Evolutionary conservation across 2,797 vertebrate species (phyloP).

Genomic region (Tiaroga cobitis): DNA sequence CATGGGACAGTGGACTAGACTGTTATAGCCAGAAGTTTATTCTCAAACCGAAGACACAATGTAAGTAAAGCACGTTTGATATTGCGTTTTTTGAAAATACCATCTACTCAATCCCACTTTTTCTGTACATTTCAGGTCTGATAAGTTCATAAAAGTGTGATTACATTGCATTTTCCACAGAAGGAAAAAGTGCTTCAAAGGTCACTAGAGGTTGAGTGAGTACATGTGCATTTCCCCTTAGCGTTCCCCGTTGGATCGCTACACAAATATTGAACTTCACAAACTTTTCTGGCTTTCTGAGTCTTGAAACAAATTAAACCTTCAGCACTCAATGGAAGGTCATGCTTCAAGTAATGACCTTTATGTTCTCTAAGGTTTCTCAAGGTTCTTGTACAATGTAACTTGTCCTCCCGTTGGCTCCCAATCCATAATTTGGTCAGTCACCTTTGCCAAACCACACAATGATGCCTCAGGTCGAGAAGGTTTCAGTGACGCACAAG

Average conservation of each 20-base stretch:
- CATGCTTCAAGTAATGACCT: neutral
- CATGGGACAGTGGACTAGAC: neutral
- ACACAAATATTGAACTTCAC: conserved; percentile 31
- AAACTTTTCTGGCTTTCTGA: neutral
- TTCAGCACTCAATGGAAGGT: neutral
- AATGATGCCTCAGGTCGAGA: neutral
- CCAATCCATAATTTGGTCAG: neutral
- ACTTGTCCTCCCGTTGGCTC: neutral
- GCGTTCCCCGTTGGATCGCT: neutral
- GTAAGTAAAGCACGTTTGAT: conserved; percentile 6
- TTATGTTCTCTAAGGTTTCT: neutral
- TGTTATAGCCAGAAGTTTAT: neutral
- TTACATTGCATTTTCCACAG: neutral
- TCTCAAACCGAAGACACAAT: neutral
- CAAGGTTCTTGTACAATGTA: neutral
- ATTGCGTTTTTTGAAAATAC: neutral
- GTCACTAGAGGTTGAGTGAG: conserved; percentile 29
- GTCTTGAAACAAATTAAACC: conserved; percentile 8
- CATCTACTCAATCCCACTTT: neutral
- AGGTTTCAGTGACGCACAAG: neutral
- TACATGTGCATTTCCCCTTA: neutral
- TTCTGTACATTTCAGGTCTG: neutral
- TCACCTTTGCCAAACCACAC: conserved; percentile 12
- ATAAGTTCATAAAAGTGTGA: conserved; percentile 23
- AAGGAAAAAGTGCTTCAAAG: neutral